Base-by-base conservation (phyloP, 2,113 vertebrate species). In the Siniperca knerii region DNA sequence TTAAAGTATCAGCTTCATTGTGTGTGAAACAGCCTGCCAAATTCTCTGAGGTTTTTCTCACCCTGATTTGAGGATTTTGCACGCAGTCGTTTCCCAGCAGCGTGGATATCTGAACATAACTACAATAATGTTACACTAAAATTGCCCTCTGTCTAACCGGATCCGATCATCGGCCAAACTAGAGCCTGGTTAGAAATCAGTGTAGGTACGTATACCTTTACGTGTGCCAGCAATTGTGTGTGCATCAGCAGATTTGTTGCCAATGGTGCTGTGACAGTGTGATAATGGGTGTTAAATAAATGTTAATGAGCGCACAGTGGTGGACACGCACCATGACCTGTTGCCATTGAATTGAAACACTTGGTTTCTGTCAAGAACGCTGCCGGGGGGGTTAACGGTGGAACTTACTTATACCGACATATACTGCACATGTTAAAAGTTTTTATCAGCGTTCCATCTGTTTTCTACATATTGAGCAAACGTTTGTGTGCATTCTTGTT, bases 371-470 rank as follows among this genome's bases (percentile, higher is more conserved):
- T 81, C 64, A 68, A 6, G 73, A 81, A 46, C 12, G n/a, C 72
- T 77, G 72, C 58, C 44, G 16, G 29, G 29, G 29, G 1, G 29
- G 79, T 73, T 72, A 66, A 48, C 15, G 37, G 44, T 71, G 61
- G 25, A 82, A 75, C 64, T 55, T 25, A 15, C n/a, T 37, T 60
- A 66, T 37, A 33, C 61, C 0, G 55, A 84, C 83, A 91, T 50
- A 58, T 80, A 75, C 23, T 29, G 65, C 88, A 91, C 84, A 89
- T 90, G 89, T 87, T 89, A 80, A 87, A 90, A 82, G 29, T 46
- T 82, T 87, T 77, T 82, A 80, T 87, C 84, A 68, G 54, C 1
- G 7, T 73, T 72, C 84, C 91, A 92, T 93, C 86, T 92, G 91
- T 86, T 93, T 92, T 82, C 37, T 86, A 77, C 77, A 85, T 93